A percentile compares a stretch with the other conserved stretches of the same genome.
phyloP scores from a whole-genome alignment of 2,797 vertebrate species.

The Acipenser ruthenus region DNA sequence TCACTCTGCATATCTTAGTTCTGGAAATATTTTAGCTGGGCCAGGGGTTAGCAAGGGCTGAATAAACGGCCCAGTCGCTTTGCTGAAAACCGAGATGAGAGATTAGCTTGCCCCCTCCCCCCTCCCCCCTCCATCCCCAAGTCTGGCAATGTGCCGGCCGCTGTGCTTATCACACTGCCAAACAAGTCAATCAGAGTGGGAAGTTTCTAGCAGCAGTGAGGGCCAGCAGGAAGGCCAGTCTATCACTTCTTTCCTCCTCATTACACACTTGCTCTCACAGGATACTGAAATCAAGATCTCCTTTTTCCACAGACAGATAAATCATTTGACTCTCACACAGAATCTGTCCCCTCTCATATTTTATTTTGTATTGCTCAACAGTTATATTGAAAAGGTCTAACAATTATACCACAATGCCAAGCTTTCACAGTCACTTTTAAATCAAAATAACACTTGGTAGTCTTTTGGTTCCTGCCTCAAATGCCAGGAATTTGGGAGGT shows the following conservation, averaged over 20 bases:
- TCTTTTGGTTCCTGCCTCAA: too few species aligned
- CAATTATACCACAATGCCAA: too few species aligned
- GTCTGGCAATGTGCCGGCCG: conserved; percentile 17
- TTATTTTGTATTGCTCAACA: too few species aligned
- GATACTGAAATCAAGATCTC: conserved; percentile 23
- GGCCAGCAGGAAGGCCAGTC: conserved; percentile 42
- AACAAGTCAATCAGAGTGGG: conserved; percentile 28
- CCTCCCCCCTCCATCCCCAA: not conserved
- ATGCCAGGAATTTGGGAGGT: too few species aligned
- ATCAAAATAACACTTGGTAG: too few species aligned
- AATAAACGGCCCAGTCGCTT: too few species aligned
- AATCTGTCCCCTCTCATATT: not conserved
- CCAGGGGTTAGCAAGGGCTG: too few species aligned
- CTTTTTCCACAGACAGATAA: conserved; percentile 19
- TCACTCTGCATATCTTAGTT: too few species aligned
- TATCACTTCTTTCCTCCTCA: conserved; percentile 40
- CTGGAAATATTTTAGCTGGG: too few species aligned
- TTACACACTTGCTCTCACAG: conserved; percentile 40
- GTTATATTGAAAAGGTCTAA: too few species aligned
- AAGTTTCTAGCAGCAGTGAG: conserved; percentile 35
- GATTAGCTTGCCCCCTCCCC: not conserved
- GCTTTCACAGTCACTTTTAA: too few species aligned
- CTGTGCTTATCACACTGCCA: conserved; percentile 36
- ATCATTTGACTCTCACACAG: not conserved
- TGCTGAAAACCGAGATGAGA: not conserved